Conservation (phyloP, 2,113 vertebrate species). For the Mus spicilegus region DNA sequence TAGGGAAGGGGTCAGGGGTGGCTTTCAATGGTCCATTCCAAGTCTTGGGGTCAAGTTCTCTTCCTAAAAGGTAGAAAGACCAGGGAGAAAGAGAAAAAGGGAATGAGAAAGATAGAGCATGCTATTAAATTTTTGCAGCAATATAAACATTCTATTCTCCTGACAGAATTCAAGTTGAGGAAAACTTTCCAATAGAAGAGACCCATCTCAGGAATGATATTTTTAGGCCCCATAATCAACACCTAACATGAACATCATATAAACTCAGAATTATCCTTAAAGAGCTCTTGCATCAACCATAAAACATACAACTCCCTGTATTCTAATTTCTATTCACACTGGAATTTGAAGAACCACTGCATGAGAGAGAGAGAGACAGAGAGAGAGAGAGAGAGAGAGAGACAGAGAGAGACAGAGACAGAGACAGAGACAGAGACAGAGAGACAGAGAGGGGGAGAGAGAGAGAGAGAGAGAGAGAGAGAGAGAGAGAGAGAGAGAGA, state of each 20-base stretch:
- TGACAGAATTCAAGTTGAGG: slow-evolving; percentile 53
- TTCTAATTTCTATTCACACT: slow-evolving; percentile 35
- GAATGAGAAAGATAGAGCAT: background rate
- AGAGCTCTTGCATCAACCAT: background rate
- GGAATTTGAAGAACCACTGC: slow-evolving; percentile 28
- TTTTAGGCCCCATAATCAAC: slow-evolving; percentile 71
- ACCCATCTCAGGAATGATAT: slow-evolving; percentile 21
- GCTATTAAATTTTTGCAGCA: background rate
- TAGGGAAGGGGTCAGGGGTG: background rate
- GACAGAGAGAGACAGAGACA: background rate
- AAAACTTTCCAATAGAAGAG: slow-evolving; percentile 49
- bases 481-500: no score
- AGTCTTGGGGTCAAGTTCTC: background rate
- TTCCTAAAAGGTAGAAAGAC: slow-evolving; percentile 7
- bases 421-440: no score
- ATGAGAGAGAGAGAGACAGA: background rate
- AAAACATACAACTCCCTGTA: background rate
- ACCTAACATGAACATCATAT: slow-evolving; percentile 28
- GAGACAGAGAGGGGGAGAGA: background rate
- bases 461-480: background rate
- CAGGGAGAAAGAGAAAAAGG: background rate
- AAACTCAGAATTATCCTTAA: slow-evolving; percentile 61
- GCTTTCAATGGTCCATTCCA: background rate
- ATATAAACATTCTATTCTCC: slow-evolving; percentile 43
- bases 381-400: background rate